Base-by-base conservation (phyloP, 2,113 vertebrate genomes). In the Varanus salvator region DNA sequence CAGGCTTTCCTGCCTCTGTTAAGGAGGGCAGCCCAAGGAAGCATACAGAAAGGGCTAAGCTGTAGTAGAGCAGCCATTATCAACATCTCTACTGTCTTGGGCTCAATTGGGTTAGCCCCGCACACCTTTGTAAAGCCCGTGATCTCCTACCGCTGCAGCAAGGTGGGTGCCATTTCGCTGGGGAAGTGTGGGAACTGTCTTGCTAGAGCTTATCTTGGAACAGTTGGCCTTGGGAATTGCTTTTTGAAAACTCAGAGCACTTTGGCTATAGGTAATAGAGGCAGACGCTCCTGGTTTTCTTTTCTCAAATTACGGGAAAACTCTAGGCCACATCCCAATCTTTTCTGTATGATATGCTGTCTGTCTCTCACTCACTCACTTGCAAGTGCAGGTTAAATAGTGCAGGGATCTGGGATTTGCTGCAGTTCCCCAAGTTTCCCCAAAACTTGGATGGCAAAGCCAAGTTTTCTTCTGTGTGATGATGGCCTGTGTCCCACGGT, bases 1-100 rank as follows among this genome's bases (percentile, higher is more conserved):
- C 60, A 87, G 86, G 76, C 29, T 27, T 87, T 87, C 64, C 48
- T 87, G 60, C 86, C 86, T 52, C 57, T 87, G 29, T 69, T 87
- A 52, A 87, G 31, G 64, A 87, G 29, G 19, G 86, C 86, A 25
- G 86, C 86, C 60, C 60, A 87, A 54, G 76, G 6, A n/a, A 52
- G 86, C 12, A 21, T 29, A 3, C 15, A 69, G 60, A 69, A 87
- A 52, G 76, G 76, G 60, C 60, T 87, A 3, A 87, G 86, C 76
- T 87, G 86, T 64, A 80, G 19, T 29, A 80, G 21, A 48, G 86
- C 86, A 7, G 86, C 86, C 64, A 69, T 87, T 17, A 25, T 87
- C 76, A 87, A 87, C 29, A 69, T 87, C 27, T 52, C 76, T 19
- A 52, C 76, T 15, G 2, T 1, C 2, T 27, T 80, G 27, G 44